Evolutionary conservation across 1,140 invertebrate species (phyloP), one percentile per base, ranked within the genome.

Genomic region (Euschistus heros): DNA sequence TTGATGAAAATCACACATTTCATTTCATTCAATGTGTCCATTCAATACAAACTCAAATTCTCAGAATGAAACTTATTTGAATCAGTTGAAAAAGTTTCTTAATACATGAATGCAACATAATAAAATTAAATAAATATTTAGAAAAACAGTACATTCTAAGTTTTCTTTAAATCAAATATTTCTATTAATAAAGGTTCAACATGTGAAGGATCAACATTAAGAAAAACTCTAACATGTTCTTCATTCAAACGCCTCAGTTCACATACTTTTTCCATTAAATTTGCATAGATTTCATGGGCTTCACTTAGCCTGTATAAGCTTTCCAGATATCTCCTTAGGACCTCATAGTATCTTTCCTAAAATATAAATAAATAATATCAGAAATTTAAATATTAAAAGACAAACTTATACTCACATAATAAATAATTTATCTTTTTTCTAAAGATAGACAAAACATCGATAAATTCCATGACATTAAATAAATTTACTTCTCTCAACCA

Each of bases 111-210:
- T 37, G 13, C 10, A 6, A 37, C 33, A 37, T 6, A 6, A 37
- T 37, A 37, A 37, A 10, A 37, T 37, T 6, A 37, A 10, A 37
- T 37, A 6, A 37, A 37, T 37, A 10, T 37, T 6, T 37, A 10
- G 1, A 37, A 37, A 22, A 54, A 54, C 8, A 26, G 2, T 37
- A 6, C 27, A 37, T n/a, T 18, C 33, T 63, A 66, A 50, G 52
- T 62, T 26, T 62, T 75, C 76, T 94, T 93, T 62, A 94, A 80
- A 76, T 95, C 91, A 71, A 95, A 92, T 75, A 95, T 92, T 80
- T 95, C 93, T 71, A 94, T 88, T 22, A 97, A 79, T 27, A 97
- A 77, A 5, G 93, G 94, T 70, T 94, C 92, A 55, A 96, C 88
- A 72, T 89, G 82, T 60, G 84, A 83, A 59, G 92, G 92, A 79